phyloP scores from a whole-genome alignment of 1,140 invertebrate species.

The Yoshiicerus persimilis region DNA sequence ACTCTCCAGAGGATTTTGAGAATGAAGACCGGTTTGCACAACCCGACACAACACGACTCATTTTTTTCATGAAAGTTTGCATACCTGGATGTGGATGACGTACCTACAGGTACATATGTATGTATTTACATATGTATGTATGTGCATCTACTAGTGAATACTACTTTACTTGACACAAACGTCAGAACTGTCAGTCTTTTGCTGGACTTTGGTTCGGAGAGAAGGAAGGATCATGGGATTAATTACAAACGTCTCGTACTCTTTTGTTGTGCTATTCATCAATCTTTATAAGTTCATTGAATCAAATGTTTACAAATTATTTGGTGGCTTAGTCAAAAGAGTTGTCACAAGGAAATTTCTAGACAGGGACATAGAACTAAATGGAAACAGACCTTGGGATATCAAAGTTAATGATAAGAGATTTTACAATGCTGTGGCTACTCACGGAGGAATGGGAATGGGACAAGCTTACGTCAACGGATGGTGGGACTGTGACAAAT shows the following conservation, averaged over 20 bases:
- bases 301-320: not conserved
- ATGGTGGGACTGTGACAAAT: not conserved
- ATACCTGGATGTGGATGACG: no score
- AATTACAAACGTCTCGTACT: not conserved
- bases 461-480: constrained; percentile 20
- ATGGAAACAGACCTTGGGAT: constrained; percentile 32
- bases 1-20: no score
- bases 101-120: no score
- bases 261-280: not conserved
- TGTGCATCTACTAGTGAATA: no score
- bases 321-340: not conserved
- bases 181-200: not conserved
- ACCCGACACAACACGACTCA: no score
- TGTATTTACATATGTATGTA: no score
- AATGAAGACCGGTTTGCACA: no score
- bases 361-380: not conserved
- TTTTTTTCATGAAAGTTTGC: no score
- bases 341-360: not conserved
- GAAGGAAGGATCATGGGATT: not conserved
- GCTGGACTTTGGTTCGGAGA: not conserved
- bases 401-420: constrained; percentile 27
- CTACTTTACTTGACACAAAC: not conserved
- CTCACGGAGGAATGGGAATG: constrained; percentile 13
- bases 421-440: constrained; percentile 20
- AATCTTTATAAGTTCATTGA: not conserved